Percentiles rank a stretch among this genome's conserved stretches.
Conservation (phyloP, 2,113 vertebrate genomes). For the Perca flavescens region DNA sequence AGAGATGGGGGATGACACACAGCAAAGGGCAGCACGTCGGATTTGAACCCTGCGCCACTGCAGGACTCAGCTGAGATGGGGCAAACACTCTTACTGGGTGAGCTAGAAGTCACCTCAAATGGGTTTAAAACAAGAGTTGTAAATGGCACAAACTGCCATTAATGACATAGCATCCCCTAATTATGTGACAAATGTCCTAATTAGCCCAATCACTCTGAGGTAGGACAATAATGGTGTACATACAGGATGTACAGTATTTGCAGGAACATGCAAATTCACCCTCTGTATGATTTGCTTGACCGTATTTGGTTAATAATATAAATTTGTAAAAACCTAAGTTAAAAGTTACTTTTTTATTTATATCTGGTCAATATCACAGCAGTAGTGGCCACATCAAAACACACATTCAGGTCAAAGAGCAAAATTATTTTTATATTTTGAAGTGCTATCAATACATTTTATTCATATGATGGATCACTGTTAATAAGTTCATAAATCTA, state of each 20-base stretch:
- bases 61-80: too few relatives aligned
- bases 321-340: neutral
- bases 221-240: neutral
- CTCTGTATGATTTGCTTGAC: neutral
- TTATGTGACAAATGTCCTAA: slow-evolving; percentile 36
- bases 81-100: too few relatives aligned
- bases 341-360: neutral
- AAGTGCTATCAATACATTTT: slow-evolving; percentile 21
- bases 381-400: neutral
- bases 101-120: too few relatives aligned
- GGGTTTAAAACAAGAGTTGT: neutral
- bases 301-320: neutral
- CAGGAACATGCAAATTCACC: neutral
- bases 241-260: neutral
- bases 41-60: too few relatives aligned
- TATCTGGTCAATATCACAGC: neutral
- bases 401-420: slow-evolving; percentile 35
- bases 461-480: slow-evolving; percentile 1
- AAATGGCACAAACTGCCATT: slow-evolving; percentile 21
- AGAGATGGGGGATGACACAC: too few relatives aligned
- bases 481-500: slow-evolving; percentile 27
- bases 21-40: too few relatives aligned
- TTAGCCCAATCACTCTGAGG: slow-evolving; percentile 6
- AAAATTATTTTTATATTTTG: slow-evolving; percentile 36
- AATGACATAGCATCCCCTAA: neutral